Evolutionary conservation across 1,140 invertebrate genomes (phyloP).

Genomic region (Drosophila sucinea): DNA sequence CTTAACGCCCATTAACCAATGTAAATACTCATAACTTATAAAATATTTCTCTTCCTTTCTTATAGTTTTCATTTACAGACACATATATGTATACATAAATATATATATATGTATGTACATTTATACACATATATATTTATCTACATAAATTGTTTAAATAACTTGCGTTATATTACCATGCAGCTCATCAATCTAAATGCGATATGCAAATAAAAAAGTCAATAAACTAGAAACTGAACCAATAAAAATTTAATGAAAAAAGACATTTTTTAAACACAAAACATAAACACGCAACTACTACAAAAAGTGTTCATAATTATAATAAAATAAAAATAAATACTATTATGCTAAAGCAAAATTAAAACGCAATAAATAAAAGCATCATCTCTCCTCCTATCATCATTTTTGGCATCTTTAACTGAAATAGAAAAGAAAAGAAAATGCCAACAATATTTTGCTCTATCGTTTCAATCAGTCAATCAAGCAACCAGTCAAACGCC

Average conservation of each 20-base stretch:
- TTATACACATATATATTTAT: not conserved
- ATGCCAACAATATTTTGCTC: conserved; percentile 56
- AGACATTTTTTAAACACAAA: conserved; percentile 30
- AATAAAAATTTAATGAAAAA: conserved; percentile 46
- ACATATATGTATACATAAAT: not conserved
- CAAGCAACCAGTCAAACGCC: conserved; percentile 71
- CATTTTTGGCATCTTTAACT: conserved; percentile 47
- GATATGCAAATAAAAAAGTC: conserved; percentile 65
- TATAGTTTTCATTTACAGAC: conserved; percentile 46
- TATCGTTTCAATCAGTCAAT: conserved; percentile 55
- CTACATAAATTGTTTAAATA: conserved; percentile 42
- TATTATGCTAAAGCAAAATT: conserved; percentile 55
- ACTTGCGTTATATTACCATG: conserved; percentile 38
- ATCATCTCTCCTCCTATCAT: conserved; percentile 47
- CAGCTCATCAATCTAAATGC: conserved; percentile 52
- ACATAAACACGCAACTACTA: conserved; percentile 32
- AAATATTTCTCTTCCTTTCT: conserved; percentile 32
- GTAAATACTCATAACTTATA: conserved; percentile 59
- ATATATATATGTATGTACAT: not conserved
- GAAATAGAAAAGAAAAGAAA: conserved; percentile 42
- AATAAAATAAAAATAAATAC: conserved; percentile 52
- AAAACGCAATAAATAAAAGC: conserved; percentile 41
- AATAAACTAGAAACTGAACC: conserved; percentile 27
- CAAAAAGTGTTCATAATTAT: conserved; percentile 73
- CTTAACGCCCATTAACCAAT: conserved; percentile 34